These are phyloP conservation scores for Cosmopolites sordidus DNA, from an alignment of 2,888 invertebrate species.

Conservation along the genomic window DNA sequence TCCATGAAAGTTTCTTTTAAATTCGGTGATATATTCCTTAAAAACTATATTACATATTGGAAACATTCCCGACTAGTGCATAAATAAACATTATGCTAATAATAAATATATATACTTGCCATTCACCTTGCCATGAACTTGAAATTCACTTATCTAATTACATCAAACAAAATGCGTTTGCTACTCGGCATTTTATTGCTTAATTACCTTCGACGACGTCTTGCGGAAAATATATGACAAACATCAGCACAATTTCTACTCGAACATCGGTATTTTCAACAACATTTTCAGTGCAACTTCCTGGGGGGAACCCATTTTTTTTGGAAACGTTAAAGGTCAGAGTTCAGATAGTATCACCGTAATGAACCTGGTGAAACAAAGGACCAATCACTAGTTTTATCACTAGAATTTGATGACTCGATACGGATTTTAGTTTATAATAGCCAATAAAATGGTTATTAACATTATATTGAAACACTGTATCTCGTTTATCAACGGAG, in stretches of 20 bases:
- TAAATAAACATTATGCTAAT: constrained; percentile 35
- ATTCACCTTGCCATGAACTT: constrained; percentile 46
- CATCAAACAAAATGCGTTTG: neutral
- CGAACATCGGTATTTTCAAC: neutral
- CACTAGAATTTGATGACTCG: neutral
- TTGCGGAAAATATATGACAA: constrained; percentile 23
- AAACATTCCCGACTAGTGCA: constrained; percentile 10
- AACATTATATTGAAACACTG: neutral
- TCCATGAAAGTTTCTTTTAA: no score
- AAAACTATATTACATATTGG: constrained; percentile 5
- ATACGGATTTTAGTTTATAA: no score
- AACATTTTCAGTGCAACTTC: constrained; percentile 20
- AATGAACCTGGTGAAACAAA: neutral
- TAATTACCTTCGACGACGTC: constrained; percentile 23
- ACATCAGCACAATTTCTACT: constrained; percentile 16
- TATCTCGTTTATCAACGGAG: neutral
- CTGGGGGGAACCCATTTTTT: constrained; percentile 8
- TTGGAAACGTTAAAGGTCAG: constrained; percentile 39
- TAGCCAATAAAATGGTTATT: neutral
- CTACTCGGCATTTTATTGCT: neutral
- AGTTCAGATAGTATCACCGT: constrained; percentile 34
- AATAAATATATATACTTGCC: constrained; percentile 32
- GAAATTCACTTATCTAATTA: constrained; percentile 39
- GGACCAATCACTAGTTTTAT: neutral
- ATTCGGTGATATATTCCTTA: no score